Percentiles rank a stretch among this genome's conserved stretches.
phyloP scores from a whole-genome alignment of 2,888 invertebrate genomes.

The Eurois occulta region DNA sequence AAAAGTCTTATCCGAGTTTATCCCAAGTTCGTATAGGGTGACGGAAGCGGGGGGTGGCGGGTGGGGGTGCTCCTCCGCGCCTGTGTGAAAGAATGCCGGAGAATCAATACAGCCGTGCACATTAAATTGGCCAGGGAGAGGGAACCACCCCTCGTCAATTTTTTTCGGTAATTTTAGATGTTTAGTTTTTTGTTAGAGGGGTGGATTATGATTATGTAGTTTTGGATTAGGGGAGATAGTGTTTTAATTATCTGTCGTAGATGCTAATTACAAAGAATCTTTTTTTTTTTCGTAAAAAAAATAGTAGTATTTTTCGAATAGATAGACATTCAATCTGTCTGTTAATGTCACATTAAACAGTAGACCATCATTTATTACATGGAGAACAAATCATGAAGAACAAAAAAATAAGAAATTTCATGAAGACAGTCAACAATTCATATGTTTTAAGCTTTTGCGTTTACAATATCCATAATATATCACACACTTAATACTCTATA shows the following conservation, averaged over 20 bases:
- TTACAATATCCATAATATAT: neutral
- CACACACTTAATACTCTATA: neutral
- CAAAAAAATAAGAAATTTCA: neutral
- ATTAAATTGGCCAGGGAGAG: slow-evolving; percentile 87
- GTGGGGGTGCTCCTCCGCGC: slow-evolving; percentile 78
- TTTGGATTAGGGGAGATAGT: neutral
- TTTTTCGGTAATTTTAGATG: slow-evolving; percentile 76
- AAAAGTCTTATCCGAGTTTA: slow-evolving; percentile 85
- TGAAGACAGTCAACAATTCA: too few species aligned
- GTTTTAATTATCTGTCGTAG: slow-evolving; percentile 3
- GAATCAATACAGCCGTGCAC: slow-evolving; percentile 90
- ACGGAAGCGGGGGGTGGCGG: slow-evolving; percentile 65
- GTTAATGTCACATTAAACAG: neutral
- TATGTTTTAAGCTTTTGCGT: neutral
- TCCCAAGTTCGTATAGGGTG: slow-evolving; percentile 78
- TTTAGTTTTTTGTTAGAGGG: slow-evolving; percentile 33
- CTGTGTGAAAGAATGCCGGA: slow-evolving; percentile 89
- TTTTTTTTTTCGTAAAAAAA: neutral
- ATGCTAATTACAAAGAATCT: neutral
- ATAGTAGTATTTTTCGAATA: neutral
- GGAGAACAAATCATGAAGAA: neutral
- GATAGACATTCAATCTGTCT: neutral
- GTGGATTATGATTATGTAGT: slow-evolving; percentile 39
- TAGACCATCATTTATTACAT: neutral
- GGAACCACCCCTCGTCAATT: slow-evolving; percentile 75